Base-by-base conservation (phyloP, 2,888 invertebrate species). In the Drosophila anomalata region DNA sequence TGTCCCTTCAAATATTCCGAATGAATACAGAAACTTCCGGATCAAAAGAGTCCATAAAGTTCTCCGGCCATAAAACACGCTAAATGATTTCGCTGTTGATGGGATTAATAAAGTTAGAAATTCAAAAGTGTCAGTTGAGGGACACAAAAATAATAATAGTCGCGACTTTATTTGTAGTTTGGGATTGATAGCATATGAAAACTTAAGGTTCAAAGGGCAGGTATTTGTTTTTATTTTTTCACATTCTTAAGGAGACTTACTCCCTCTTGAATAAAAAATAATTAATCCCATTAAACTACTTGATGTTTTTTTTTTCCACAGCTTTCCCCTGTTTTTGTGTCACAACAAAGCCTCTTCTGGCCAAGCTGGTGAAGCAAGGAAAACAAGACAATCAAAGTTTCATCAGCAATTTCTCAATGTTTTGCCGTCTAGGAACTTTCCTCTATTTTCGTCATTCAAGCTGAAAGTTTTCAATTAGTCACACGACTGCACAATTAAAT, bases 391-490 rank as follows among this genome's bases (percentile, higher is more conserved):
- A 69, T 69, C 54, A 68, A 61, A 67, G 59, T 75, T 76, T 79
- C 50, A 52, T 50, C 63, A 48, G 48, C 46, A 55, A 46, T 74
- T 60, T 76, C 50, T 29, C 31, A 39, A 50, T 42, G 48, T 41
- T 56, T 52, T 47, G 44, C 54, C 26, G 73, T 33, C 20, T 47
- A 26, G 6, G 14, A 66, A 74, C 58, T 71, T 76, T 68, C 69
- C 73, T 50, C 63, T 63, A 73, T 72, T 85, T 81, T 78, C 66
- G 62, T 56, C 62, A 55, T 60, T 54, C 46, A 75, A 76, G 70
- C 74, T 77, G 74, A 73, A 80, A 78, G 68, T 87, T 88, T 85
- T 86, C 87, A 88, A 85, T 85, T 85, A 85, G 77, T 76, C 87
- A 83, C 73, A 62, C 84, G 77, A 88, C 72, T 76, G 68, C 74